Conservation (phyloP, 2,888 invertebrate species). For the Xanthorhoe spadicearia region DNA sequence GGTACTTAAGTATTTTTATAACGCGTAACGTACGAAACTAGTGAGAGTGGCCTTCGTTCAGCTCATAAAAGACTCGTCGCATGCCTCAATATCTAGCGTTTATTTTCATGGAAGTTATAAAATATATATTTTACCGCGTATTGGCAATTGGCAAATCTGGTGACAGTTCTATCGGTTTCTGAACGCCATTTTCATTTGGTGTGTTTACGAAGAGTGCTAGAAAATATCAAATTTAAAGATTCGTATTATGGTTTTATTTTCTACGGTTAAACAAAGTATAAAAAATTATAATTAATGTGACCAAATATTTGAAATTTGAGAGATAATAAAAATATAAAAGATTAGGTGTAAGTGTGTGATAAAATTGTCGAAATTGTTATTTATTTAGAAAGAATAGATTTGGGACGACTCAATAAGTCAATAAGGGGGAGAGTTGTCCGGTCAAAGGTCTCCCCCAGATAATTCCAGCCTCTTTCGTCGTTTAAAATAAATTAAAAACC, state of each 20-base stretch:
- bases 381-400: too few species aligned
- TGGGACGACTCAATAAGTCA: too few species aligned
- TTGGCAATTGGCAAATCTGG: constrained; percentile 1
- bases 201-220: constrained; percentile 3
- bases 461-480: too few species aligned
- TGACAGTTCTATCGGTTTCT: constrained; percentile 16
- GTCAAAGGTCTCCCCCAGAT: too few species aligned
- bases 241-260: neutral
- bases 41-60: constrained; percentile 31
- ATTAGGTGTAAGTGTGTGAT: too few species aligned
- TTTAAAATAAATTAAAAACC: too few species aligned
- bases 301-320: neutral
- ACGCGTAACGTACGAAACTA: constrained; percentile 19
- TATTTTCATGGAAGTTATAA: constrained; percentile 33
- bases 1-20: constrained; percentile 27
- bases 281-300: neutral
- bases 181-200: constrained; percentile 9
- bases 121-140: constrained; percentile 7
- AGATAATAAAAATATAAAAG: too few species aligned
- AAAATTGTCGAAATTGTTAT: too few species aligned
- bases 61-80: constrained; percentile 34
- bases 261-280: too few species aligned
- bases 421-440: too few species aligned
- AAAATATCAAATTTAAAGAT: too few species aligned
- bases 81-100: constrained; percentile 25